These are phyloP conservation scores for Ibidorhyncha struthersii DNA, from an alignment of 2,113 vertebrate genomes.

Conservation along the genomic window DNA sequence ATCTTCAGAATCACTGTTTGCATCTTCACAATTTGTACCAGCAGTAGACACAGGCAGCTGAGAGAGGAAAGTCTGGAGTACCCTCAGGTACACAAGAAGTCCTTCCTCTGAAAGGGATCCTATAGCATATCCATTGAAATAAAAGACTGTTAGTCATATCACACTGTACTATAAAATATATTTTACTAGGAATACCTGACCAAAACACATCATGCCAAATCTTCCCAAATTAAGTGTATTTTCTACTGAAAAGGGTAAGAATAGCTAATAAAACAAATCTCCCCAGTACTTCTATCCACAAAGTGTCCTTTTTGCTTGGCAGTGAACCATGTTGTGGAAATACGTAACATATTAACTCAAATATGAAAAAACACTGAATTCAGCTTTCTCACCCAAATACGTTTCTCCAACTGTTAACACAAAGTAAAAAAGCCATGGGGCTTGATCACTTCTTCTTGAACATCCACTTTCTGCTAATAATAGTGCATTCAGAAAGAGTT, in stretches of 20 bases:
- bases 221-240: background rate
- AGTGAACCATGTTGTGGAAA: background rate
- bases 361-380: background rate
- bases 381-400: constrained; percentile 80
- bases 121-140: constrained; percentile 41
- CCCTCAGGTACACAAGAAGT: constrained; percentile 88
- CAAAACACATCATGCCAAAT: background rate
- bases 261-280: background rate
- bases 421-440: constrained; percentile 95
- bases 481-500: constrained; percentile 90
- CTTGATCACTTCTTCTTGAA: constrained; percentile 67
- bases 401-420: constrained; percentile 91
- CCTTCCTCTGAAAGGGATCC: constrained; percentile 92
- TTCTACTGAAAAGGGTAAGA: background rate
- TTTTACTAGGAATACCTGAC: background rate
- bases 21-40: constrained; percentile 77
- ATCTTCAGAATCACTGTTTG: constrained; percentile 92
- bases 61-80: constrained; percentile 88
- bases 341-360: fast-evolving
- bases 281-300: background rate
- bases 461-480: constrained; percentile 71
- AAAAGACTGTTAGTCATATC: background rate
- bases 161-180: background rate
- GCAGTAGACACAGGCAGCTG: constrained; percentile 86
- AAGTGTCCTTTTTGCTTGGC: background rate